phyloP scores from a whole-genome alignment of 1,140 invertebrate species.

The Caenorhabditis latens region DNA sequence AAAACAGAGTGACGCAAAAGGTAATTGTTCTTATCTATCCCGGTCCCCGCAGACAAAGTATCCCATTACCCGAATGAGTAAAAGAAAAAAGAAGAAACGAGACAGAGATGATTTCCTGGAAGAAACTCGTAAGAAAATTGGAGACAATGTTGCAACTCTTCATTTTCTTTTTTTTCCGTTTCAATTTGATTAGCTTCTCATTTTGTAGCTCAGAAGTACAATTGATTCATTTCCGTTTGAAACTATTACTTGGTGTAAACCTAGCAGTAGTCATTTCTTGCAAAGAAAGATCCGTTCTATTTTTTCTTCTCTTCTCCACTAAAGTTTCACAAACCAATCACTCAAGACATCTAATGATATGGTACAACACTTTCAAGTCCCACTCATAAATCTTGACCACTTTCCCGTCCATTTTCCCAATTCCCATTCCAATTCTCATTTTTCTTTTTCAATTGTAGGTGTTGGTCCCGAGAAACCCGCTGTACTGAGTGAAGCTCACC shows the following conservation, averaged over 20 bases:
- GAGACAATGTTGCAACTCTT: slow-evolving; percentile 39
- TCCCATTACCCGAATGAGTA: slow-evolving; percentile 43
- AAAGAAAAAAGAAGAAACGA: background rate
- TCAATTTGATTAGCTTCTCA: slow-evolving; percentile 46
- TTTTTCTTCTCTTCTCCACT: background rate
- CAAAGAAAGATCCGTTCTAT: background rate
- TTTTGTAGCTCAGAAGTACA: slow-evolving; percentile 20
- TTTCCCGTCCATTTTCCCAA: background rate
- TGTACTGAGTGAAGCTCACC: background rate
- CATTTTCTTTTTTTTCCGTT: slow-evolving; percentile 13
- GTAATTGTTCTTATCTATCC: slow-evolving; percentile 47
- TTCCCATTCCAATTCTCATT: slow-evolving; percentile 23
- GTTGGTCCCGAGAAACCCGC: background rate
- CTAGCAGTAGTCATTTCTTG: background rate
- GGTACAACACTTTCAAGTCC: background rate
- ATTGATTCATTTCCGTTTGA: slow-evolving; percentile 10
- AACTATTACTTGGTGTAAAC: background rate
- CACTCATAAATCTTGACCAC: slow-evolving; percentile 42
- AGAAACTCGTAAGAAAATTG: slow-evolving; percentile 11
- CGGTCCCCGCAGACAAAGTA: background rate
- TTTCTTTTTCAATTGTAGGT: slow-evolving; percentile 44
- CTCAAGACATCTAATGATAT: slow-evolving; percentile 18
- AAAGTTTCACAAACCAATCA: background rate
- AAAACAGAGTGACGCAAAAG: background rate
- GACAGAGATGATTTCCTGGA: slow-evolving; percentile 17